A percentile compares a stretch with the other conserved stretches of the same genome.
Evolutionary conservation across 2,113 vertebrate genomes (phyloP).

Genomic region (Sigmodon hispidus): DNA sequence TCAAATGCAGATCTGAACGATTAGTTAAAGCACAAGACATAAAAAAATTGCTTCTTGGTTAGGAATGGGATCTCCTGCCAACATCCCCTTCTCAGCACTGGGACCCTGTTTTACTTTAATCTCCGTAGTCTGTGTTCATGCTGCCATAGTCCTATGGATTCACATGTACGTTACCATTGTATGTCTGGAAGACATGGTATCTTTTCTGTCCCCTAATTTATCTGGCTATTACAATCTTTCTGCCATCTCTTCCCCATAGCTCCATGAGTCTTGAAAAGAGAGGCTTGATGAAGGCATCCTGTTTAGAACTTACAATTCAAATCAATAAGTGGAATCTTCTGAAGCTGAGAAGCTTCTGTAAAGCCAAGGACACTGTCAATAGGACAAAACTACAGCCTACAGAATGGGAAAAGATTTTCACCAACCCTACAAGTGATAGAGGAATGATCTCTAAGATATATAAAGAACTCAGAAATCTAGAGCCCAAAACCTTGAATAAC

Average conservation of each 20-base stretch:
- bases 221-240: neutral
- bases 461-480: too few relatives aligned
- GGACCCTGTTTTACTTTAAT: too few relatives aligned
- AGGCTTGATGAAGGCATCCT: neutral
- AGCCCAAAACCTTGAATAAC: too few relatives aligned
- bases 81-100: neutral
- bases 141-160: neutral
- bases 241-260: neutral
- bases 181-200: neutral
- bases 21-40: neutral
- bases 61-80: neutral
- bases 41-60: neutral
- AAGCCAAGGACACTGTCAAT: too few relatives aligned
- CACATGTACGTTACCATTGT: too few relatives aligned
- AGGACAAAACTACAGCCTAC: too few relatives aligned
- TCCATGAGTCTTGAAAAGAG: neutral
- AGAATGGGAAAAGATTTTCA: too few relatives aligned
- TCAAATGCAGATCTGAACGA: neutral
- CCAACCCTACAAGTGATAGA: too few relatives aligned
- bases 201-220: neutral
- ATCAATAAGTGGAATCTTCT: too few relatives aligned
- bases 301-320: too few relatives aligned
- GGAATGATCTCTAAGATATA: too few relatives aligned
- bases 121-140: rapidly evolving
- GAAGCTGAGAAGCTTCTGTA: too few relatives aligned